Base-by-base conservation (phyloP, 2,888 invertebrate genomes). In the Sycophila texana region DNA sequence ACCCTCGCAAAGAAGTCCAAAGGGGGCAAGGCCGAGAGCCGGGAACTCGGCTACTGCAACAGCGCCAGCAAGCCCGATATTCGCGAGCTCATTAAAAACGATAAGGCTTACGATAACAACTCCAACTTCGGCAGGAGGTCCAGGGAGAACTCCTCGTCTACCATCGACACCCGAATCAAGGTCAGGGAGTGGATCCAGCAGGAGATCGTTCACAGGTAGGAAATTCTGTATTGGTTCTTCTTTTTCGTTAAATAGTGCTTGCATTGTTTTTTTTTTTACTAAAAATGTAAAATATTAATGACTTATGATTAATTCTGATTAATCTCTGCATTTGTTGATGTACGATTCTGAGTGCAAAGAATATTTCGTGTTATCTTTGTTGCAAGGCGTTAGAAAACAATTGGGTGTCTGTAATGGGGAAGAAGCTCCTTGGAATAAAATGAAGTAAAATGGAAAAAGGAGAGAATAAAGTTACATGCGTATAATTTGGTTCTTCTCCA, bases 181-280 rank as follows among this genome's bases (percentile, higher is more conserved):
- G 96, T 97, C 0, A 93, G 94, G 82, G 96, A 96, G 84, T 96
- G 97, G 97, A 96, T 97, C 84, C 94, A 95, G 0, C 94, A 95
- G 83, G 95, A 96, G 89, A 94, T 95, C 53, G 94, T 94, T 86
- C 93, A 94, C 84, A 93, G 94, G 87, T 90, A 66, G 16, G 30
- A 18, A 16, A 39, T n/a, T n/a, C n/a, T n/a, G n/a, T 10, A 4
- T 10, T 66, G 5, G 3, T 1, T 26, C n/a, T n/a, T n/a, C n/a
- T 61, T 0, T 61, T 61, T 61, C 26, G 26, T 30, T 2, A 16
- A n/a, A 16, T n/a, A 4, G 12, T 39, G 4, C 39, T 39, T 30
- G 2, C 30, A 30, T 30, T 30, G 2, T 30, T 2, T 30, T 30
- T 2, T 30, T 30, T 30, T 2, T 30, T 30, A 30, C 39, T 7